These are phyloP conservation scores for Gryon sp. DNA, from an alignment of 1,140 invertebrate species.

Conservation along the genomic window DNA sequence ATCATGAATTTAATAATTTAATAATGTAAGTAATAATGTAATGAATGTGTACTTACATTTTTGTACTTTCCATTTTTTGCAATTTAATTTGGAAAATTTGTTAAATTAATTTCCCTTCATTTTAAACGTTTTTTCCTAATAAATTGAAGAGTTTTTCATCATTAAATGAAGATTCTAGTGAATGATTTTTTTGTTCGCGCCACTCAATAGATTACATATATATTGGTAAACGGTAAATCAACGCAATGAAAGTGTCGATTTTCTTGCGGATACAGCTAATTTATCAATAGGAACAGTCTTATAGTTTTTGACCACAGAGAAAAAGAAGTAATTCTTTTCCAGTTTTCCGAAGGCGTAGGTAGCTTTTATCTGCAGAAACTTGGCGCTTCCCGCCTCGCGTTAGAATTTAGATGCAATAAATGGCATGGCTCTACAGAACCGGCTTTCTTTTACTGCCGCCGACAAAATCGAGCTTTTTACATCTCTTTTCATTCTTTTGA, in stretches of 20 bases:
- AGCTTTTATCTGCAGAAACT: slow-evolving; percentile 46
- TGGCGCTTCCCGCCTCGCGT: slow-evolving; percentile 35
- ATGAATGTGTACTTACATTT: too few relatives aligned
- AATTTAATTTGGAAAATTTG: too few relatives aligned
- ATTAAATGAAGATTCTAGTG: too few relatives aligned
- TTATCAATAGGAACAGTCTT: slow-evolving; percentile 12
- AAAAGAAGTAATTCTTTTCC: slow-evolving; percentile 37
- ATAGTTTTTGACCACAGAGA: slow-evolving; percentile 22
- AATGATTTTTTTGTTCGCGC: too few relatives aligned
- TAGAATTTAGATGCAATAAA: slow-evolving; percentile 44
- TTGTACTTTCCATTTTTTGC: too few relatives aligned
- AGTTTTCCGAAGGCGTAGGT: slow-evolving; percentile 25
- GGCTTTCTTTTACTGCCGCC: slow-evolving; percentile 37
- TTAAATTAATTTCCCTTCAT: too few relatives aligned
- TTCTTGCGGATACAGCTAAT: slow-evolving; percentile 12
- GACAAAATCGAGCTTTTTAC: slow-evolving; percentile 25
- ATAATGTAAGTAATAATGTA: too few relatives aligned
- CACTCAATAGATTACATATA: too few relatives aligned
- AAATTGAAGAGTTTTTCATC: too few relatives aligned
- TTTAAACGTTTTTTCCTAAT: too few relatives aligned
- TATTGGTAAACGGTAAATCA: background rate
- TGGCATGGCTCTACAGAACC: slow-evolving; percentile 15
- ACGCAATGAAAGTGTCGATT: background rate
- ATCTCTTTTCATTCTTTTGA: slow-evolving; percentile 2
- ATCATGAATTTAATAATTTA: too few relatives aligned